A percentile compares a stretch with the other conserved stretches of the same genome.
Conservation (phyloP, 2,797 vertebrate genomes). For the Poecile montanus region DNA sequence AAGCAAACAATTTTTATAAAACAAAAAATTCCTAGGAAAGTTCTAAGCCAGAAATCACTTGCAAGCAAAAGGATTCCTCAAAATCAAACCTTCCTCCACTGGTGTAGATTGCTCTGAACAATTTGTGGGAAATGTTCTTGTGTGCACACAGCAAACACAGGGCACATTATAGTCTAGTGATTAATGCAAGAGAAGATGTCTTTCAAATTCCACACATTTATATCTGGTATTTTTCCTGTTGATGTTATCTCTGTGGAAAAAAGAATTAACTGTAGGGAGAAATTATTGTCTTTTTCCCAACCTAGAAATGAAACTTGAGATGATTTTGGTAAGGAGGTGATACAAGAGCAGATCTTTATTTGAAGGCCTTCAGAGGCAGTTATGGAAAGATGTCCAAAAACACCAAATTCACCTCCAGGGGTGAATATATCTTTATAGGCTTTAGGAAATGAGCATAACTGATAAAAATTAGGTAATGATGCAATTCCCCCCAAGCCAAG, state of each 20-base stretch:
- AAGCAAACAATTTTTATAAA: not conserved
- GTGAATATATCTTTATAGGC: not conserved
- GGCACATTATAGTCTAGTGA: not conserved
- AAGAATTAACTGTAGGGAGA: not conserved
- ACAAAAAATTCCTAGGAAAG: not conserved
- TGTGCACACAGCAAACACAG: not conserved
- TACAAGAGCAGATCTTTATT: too few relatives aligned
- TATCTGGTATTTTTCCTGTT: not conserved
- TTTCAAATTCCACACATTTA: not conserved
- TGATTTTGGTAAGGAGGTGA: too few relatives aligned
- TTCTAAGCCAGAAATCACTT: not conserved
- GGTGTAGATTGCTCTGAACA: not conserved
- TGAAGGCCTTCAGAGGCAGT: too few relatives aligned
- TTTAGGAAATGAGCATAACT: not conserved
- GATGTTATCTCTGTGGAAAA: not conserved
- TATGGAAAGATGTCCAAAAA: too few relatives aligned
- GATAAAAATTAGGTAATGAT: not conserved
- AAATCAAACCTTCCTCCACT: not conserved
- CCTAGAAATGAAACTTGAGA: too few relatives aligned
- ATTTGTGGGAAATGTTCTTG: not conserved
- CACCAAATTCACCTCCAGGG: too few relatives aligned
- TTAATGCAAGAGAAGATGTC: not conserved
- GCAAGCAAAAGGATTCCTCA: not conserved
- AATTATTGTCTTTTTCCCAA: not conserved
- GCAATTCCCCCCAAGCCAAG: not conserved